Percentiles rank a stretch among this genome's conserved stretches.
Evolutionary conservation across 2,113 vertebrate genomes (phyloP).

Genomic region (Pseudolaguvia tuberculata): DNA sequence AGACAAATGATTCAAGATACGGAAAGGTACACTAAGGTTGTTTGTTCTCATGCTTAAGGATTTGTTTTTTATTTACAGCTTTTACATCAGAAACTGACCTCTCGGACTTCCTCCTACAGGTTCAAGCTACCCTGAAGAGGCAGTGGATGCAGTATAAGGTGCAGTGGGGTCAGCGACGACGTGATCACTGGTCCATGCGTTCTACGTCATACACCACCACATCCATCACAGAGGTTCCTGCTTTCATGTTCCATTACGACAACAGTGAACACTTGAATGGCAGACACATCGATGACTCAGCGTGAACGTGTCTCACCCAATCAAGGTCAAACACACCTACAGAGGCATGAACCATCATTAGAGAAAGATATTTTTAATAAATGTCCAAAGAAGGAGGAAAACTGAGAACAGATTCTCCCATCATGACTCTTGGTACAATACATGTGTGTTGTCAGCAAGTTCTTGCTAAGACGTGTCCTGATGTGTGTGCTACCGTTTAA

Average conservation of each 20-base stretch:
- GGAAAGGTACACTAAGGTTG: constrained; percentile 36
- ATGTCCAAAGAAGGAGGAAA: background rate
- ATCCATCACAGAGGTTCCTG: constrained; percentile 79
- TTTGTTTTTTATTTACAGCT: constrained; percentile 24
- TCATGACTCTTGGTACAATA: constrained; percentile 16
- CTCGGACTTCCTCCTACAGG: constrained; percentile 62
- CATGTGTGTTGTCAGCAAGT: constrained; percentile 15
- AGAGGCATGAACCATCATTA: constrained; percentile 49
- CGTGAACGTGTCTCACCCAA: constrained; percentile 72
- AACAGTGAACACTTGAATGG: constrained; percentile 75
- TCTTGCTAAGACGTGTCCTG: constrained; percentile 30
- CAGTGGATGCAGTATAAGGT: constrained; percentile 87
- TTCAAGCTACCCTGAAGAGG: constrained; percentile 83
- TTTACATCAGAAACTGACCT: background rate
- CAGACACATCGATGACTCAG: constrained; percentile 69
- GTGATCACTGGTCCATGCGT: constrained; percentile 77
- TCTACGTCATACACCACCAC: constrained; percentile 83
- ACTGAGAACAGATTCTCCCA: constrained; percentile 25
- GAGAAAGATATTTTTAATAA: background rate
- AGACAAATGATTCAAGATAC: constrained; percentile 31
- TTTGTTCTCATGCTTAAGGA: constrained; percentile 56
- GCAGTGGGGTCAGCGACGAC: constrained; percentile 81
- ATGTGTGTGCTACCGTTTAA: constrained; percentile 24
- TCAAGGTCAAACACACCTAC: constrained; percentile 78
- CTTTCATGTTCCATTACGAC: constrained; percentile 81